These are phyloP conservation scores for Amblyraja radiata DNA, from an alignment of 2,797 vertebrate species.

Conservation along the genomic window DNA sequence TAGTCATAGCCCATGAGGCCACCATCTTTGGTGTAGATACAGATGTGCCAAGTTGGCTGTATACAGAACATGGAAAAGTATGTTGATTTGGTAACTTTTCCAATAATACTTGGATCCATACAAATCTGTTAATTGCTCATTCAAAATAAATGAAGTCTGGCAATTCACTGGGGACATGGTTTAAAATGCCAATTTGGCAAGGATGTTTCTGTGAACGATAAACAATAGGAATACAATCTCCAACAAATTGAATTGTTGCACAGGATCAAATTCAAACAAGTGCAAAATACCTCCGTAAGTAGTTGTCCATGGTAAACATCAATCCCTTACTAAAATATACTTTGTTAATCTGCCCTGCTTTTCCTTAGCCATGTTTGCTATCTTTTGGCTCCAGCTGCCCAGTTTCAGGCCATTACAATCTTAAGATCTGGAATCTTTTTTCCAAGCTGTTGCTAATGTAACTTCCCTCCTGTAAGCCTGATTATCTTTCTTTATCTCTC, in stretches of 20 bases:
- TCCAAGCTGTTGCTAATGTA: not conserved
- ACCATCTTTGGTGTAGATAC: constrained; percentile 13
- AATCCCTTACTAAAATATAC: not conserved
- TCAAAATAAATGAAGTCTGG: constrained; percentile 27
- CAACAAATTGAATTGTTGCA: not conserved
- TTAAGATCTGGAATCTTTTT: not conserved
- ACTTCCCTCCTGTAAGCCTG: not conserved
- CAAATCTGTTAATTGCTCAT: constrained; percentile 19
- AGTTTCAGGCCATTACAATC: not conserved
- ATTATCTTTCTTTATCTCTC: not conserved
- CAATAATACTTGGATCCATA: constrained; percentile 2
- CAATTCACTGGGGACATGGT: not conserved
- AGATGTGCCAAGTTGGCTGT: constrained; percentile 24
- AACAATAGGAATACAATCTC: not conserved
- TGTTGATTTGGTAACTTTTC: constrained; percentile 31
- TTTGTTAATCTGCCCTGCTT: not conserved
- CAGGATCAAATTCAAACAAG: not conserved
- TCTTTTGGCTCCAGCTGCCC: not conserved
- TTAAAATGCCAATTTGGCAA: constrained; percentile 30
- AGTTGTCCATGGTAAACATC: not conserved
- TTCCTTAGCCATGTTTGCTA: not conserved
- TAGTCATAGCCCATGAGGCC: constrained; percentile 32
- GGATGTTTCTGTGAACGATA: not conserved
- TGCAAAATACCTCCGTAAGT: not conserved
- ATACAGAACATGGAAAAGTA: constrained; percentile 19